Base-by-base conservation (phyloP, 2,797 vertebrate species). In the Dicrostonyx torquatus region DNA sequence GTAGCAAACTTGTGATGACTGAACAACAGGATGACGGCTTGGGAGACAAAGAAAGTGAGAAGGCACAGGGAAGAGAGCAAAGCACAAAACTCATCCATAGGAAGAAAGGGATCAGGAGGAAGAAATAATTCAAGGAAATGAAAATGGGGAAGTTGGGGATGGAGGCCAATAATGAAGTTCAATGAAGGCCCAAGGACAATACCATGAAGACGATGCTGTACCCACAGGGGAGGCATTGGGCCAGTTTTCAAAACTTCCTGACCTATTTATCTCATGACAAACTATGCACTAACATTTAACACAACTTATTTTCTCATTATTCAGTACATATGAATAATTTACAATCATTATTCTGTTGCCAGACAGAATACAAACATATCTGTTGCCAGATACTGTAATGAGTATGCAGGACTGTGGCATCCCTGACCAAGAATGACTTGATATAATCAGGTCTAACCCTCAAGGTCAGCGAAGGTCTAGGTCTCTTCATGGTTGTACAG, bases 131-230 rank as follows among this genome's bases (percentile, higher is more conserved):
- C 3, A 9, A 37, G 22, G 83, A 72, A 88, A 79, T 31, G 12
- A 22, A 80, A 26, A 55, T 45, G 72, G 26, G 73, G 8, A 50
- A n/a, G 12, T 5, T 12, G 15, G 75, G n/a, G n/a, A 8, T 2
- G 26, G 22, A 53, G 14, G 3, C 2, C 45, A 64, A 58, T 58
- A 20, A 64, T 12, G 1, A 85, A 66, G 9, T 66, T 48, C 22
- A 22, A 48, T 24, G 62, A 9, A 34, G 18, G 5, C 11, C 18
- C 31, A 26, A 48, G 62, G 43, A n/a, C 17, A 45, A 11, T 20
- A n/a, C 18, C 20, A 2, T n/a, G 17, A 77, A 50, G 15, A n/a
- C 2, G 0, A 34, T 0, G 2, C 37, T 50, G 45, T 26, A 66
- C 40, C 12, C 53, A 60, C 58, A 73, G 76, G 14, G 2, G 48